Conservation (phyloP, 2,888 invertebrate genomes). For the Stenotaenia linearis region DNA sequence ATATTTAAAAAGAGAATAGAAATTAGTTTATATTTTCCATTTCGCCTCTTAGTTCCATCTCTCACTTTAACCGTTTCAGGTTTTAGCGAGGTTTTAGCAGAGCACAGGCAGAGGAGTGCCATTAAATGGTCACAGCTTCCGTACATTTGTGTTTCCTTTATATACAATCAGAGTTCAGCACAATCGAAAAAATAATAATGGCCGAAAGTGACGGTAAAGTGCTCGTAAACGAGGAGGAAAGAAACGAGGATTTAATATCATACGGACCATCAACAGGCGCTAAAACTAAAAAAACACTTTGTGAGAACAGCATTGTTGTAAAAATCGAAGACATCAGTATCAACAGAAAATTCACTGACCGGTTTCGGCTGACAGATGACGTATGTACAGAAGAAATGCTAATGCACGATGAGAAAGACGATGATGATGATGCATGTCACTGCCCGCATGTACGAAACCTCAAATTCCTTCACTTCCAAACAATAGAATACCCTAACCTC, state of each 20-base stretch:
- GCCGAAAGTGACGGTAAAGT: background rate
- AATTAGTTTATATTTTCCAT: no score
- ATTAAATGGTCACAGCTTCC: no score
- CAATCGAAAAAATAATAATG: background rate
- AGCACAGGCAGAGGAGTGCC: no score
- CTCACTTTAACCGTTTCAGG: no score
- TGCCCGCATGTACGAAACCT: background rate
- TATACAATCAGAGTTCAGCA: no score
- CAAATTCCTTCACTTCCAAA: background rate
- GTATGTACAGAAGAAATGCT: slow-evolving; percentile 15
- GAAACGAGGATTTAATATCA: slow-evolving; percentile 68
- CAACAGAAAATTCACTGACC: slow-evolving; percentile 31
- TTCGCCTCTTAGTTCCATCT: no score
- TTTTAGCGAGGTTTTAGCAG: no score
- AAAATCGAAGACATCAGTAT: slow-evolving; percentile 49
- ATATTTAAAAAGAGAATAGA: no score
- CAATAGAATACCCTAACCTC: no score
- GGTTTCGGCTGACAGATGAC: slow-evolving; percentile 3
- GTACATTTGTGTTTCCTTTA: no score
- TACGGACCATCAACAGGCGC: slow-evolving; percentile 59
- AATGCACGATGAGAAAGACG: no score
- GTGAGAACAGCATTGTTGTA: slow-evolving; percentile 54
- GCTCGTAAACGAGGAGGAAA: slow-evolving; percentile 5
- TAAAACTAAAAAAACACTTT: slow-evolving; percentile 51
- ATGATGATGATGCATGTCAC: slow-evolving; percentile 21